A percentile compares a stretch with the other conserved stretches of the same genome.
Conservation (phyloP, 2,797 vertebrate species). For the Cichlasoma orientale region DNA sequence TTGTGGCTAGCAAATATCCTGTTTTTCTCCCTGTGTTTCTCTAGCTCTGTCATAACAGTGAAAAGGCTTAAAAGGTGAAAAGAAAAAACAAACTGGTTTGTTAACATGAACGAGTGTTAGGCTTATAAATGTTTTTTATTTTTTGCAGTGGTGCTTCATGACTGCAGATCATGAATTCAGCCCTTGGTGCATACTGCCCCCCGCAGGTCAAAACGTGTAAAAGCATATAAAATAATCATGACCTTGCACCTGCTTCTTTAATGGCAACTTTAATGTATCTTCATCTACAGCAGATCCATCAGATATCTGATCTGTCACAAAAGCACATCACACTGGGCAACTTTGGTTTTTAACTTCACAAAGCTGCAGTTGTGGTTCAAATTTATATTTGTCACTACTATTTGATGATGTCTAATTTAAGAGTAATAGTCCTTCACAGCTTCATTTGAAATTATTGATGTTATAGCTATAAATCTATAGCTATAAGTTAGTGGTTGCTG, state of each 20-base stretch:
- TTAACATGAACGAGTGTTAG: background rate
- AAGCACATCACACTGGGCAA: background rate
- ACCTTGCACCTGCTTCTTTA: slow-evolving; percentile 4
- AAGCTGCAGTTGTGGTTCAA: background rate
- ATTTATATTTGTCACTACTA: too few relatives aligned
- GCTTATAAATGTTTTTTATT: background rate
- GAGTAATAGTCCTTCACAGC: background rate
- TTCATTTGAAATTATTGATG: too few relatives aligned
- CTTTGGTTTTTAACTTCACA: background rate
- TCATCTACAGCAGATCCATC: background rate
- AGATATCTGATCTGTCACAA: background rate
- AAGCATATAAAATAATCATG: background rate
- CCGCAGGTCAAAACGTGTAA: slow-evolving; percentile 22
- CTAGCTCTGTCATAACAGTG: background rate
- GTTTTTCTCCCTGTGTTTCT: background rate
- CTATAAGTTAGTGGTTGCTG: too few relatives aligned
- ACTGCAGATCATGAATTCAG: background rate
- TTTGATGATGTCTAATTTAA: background rate
- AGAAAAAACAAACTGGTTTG: background rate
- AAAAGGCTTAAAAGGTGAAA: background rate
- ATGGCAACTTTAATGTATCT: background rate
- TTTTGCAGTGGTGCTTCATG: background rate
- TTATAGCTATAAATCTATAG: too few relatives aligned
- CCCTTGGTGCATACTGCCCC: slow-evolving; percentile 39
- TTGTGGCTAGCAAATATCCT: background rate